Evolutionary conservation across 2,113 vertebrate genomes (phyloP), one percentile per base, ranked within the genome.

Genomic region (Pomatostomus ruficeps): DNA sequence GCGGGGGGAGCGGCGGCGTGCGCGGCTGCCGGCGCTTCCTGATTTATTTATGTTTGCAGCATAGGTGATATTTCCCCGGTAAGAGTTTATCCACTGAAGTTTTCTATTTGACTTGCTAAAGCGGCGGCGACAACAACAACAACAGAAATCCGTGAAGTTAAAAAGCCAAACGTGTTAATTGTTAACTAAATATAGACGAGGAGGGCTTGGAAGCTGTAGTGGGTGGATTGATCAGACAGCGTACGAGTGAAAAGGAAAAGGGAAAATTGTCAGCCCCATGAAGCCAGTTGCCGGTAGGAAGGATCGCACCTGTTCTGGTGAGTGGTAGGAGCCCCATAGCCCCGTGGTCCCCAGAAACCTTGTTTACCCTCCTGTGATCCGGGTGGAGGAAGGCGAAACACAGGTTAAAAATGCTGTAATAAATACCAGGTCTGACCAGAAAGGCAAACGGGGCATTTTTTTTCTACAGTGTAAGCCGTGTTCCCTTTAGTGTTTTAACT

Each of bases 21-120:
- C 45, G 81, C 11, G 86, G 73, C 72, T 76, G 90, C 80, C 63
- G 72, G 49, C 55, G 23, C 66, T 59, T 49, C 83, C 75, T 38
- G 49, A 15, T 83, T 81, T 88, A 62, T 88, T 65, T 65, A 6
- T 26, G 88, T 67, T 89, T 21, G 82, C 92, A 10, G 78, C 70
- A 48, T 33, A 66, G 94, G 88, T 26, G 92, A 88, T 62, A 15
- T 78, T 91, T 88, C 66, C 85, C 85, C 58, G 66, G n/a, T 85
- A 20, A 43, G 91, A 93, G 88, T 95, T 91, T 72, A 63, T 51
- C 70, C 91, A 1, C 61, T 55, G 71, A 93, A 95, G 96, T 96
- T 96, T 95, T 95, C 67, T 62, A 11, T 82, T 78, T 95, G 66
- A 90, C 88, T 96, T 88, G 65, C 48, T 75, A 62, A 91, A 77